These are phyloP conservation scores for Brachionus angularis DNA, from an alignment of 1,140 invertebrate species.

Conservation along the genomic window DNA sequence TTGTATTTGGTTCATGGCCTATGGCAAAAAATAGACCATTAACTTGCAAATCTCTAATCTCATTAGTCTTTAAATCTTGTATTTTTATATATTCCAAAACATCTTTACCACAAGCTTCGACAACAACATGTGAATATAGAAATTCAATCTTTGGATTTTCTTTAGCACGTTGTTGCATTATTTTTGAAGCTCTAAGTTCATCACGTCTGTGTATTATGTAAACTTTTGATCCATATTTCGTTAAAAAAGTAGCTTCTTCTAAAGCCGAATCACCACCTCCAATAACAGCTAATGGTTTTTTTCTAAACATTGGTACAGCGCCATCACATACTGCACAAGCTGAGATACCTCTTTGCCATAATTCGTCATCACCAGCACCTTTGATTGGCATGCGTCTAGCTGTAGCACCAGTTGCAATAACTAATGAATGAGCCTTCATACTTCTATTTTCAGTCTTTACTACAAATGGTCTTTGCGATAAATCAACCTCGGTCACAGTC, in stretches of 20 bases:
- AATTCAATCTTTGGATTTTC: slow-evolving; percentile 33
- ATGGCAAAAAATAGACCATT: slow-evolving; percentile 26
- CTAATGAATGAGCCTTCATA: slow-evolving; percentile 14
- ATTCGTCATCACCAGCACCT: slow-evolving; percentile 21
- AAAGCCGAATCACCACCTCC: slow-evolving; percentile 37
- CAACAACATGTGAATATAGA: slow-evolving; percentile 24
- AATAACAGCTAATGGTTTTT: slow-evolving; percentile 12
- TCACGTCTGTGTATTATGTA: slow-evolving; percentile 36
- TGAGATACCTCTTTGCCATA: slow-evolving; percentile 19
- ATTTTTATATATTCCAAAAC: not conserved
- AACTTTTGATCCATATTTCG: slow-evolving; percentile 15
- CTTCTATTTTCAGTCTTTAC: slow-evolving; percentile 15
- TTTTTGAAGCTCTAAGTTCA: slow-evolving; percentile 21
- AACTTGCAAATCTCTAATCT: slow-evolving; percentile 21
- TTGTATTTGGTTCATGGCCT: slow-evolving; percentile 15
- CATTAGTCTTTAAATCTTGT: slow-evolving; percentile 16
- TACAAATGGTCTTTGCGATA: not conserved
- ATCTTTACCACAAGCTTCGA: not conserved
- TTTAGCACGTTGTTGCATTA: slow-evolving; percentile 7
- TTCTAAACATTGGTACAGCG: slow-evolving; percentile 12
- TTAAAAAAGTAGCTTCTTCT: slow-evolving; percentile 40
- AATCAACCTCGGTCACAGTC: not conserved
- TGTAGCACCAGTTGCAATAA: slow-evolving; percentile 18
- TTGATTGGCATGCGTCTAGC: slow-evolving; percentile 2
- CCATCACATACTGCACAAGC: slow-evolving; percentile 36